phyloP scores from a whole-genome alignment of 2,797 vertebrate genomes.

The Paramormyrops hopkinsi region DNA sequence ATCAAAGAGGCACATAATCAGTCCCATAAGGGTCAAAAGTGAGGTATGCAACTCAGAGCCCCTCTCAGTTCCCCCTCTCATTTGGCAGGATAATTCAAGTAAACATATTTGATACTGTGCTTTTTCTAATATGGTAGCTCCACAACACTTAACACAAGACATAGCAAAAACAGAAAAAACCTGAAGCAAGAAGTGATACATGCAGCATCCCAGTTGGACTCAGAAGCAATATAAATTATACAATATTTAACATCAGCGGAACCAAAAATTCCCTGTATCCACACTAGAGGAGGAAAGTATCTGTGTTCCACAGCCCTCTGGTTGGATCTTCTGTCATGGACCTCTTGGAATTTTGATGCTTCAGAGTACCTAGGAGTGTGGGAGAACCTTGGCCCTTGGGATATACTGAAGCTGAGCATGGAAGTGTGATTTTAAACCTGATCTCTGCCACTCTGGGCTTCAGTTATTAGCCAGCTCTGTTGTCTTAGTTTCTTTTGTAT shows the following conservation, averaged over 20 bases:
- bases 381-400: not conserved
- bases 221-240: not conserved
- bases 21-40: not conserved
- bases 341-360: not conserved
- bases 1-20: not conserved
- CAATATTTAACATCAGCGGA: not conserved
- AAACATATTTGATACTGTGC: not conserved
- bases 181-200: not conserved
- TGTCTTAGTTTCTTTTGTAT: constrained; percentile 9
- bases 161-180: not conserved
- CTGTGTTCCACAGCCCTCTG: not conserved
- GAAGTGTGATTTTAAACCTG: not conserved
- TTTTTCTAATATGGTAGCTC: not conserved
- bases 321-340: not conserved
- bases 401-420: not conserved
- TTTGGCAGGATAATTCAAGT: not conserved
- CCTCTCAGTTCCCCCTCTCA: not conserved
- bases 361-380: not conserved
- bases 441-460: not conserved
- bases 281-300: not conserved
- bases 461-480: not conserved
- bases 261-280: not conserved
- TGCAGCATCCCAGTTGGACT: not conserved
- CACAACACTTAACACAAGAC: not conserved
- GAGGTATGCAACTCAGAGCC: not conserved